These are phyloP conservation scores for Cottus gobio DNA, from an alignment of 2,113 vertebrate species.

Conservation along the genomic window DNA sequence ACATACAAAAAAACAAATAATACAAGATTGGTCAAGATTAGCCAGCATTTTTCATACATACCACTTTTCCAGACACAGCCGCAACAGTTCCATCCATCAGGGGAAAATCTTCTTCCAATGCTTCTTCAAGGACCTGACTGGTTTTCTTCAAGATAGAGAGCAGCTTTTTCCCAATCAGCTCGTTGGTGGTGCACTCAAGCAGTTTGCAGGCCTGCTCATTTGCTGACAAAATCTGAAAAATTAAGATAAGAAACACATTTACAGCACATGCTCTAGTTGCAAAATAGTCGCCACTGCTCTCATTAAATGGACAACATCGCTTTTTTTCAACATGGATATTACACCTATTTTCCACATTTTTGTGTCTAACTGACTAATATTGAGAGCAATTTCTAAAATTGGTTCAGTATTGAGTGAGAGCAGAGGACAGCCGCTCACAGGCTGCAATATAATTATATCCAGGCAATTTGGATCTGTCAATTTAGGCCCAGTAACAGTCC, in stretches of 20 bases:
- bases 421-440: not conserved
- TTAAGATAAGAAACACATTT: not conserved
- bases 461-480: not conserved
- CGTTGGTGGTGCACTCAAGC: slow-evolving; percentile 84
- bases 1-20: not conserved
- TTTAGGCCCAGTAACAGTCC: not conserved
- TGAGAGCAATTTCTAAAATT: not conserved
- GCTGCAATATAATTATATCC: not conserved
- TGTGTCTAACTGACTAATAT: not conserved
- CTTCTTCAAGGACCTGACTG: slow-evolving; percentile 81
- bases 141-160: slow-evolving; percentile 85
- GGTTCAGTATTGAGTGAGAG: not conserved
- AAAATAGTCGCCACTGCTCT: not conserved
- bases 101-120: slow-evolving; percentile 82
- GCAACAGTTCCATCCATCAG: slow-evolving; percentile 77
- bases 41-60: slow-evolving; percentile 77
- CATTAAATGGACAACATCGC: not conserved
- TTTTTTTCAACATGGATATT: not conserved
- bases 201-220: slow-evolving; percentile 90
- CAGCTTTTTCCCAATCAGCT: slow-evolving; percentile 88
- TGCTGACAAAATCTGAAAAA: slow-evolving; percentile 88
- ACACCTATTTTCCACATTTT: not conserved
- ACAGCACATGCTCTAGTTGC: not conserved
- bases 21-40: not conserved
- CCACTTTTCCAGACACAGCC: slow-evolving; percentile 88